A percentile compares a stretch with the other conserved stretches of the same genome.
Conservation (phyloP, 2,797 vertebrate species). For the Ptychadena robeensis region DNA sequence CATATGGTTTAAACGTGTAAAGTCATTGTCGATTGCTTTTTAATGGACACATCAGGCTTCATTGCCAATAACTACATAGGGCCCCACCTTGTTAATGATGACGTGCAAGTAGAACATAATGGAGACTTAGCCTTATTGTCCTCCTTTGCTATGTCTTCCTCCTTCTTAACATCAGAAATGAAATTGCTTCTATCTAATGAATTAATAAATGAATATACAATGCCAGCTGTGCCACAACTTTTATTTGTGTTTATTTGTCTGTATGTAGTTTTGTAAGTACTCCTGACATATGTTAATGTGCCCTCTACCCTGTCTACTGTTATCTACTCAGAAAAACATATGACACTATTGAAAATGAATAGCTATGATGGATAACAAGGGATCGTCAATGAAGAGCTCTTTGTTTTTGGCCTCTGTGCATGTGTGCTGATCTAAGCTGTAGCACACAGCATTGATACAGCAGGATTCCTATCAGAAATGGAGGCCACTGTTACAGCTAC, state of each 20-base stretch:
- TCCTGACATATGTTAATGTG: neutral
- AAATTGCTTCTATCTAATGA: too few species aligned
- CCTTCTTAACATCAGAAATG: too few species aligned
- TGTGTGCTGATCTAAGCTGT: constrained; percentile 11
- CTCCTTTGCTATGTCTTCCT: too few species aligned
- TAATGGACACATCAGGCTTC: too few species aligned
- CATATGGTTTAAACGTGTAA: too few species aligned
- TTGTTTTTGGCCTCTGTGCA: constrained; percentile 8
- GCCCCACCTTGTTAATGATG: too few species aligned
- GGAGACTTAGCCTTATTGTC: too few species aligned
- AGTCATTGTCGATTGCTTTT: too few species aligned
- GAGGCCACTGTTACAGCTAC: constrained; percentile 39
- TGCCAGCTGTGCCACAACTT: neutral
- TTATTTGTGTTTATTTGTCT: neutral
- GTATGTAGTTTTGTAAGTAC: neutral
- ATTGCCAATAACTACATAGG: too few species aligned
- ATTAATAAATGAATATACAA: too few species aligned
- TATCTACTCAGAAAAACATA: neutral
- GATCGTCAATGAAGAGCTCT: neutral
- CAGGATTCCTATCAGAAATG: constrained; percentile 43
- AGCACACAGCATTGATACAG: constrained; percentile 18
- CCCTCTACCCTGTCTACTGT: neutral
- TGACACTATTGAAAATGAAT: neutral
- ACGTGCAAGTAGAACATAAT: too few species aligned
- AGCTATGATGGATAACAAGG: constrained; percentile 23